Base-by-base conservation (phyloP, 2,888 invertebrate genomes). In the Apotomis turbidana region DNA sequence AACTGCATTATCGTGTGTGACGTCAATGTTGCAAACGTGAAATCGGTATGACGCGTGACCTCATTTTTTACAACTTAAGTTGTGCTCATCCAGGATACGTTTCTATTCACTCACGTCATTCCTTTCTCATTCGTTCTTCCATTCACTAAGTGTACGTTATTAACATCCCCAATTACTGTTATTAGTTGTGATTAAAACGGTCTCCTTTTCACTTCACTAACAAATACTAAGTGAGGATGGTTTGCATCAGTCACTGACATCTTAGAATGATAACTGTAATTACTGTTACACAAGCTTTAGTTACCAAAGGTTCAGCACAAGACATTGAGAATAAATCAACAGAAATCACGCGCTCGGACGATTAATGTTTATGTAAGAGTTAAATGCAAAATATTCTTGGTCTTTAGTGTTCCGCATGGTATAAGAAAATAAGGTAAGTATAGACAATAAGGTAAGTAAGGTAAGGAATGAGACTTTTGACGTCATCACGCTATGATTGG, bases 241-340 rank as follows among this genome's bases (percentile, higher is more conserved):
- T 66, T 51, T 60, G 61, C 55, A 71, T 71, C 41, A 67, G 54
- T 60, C 59, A 49, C 67, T 71, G 67, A 55, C 67, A 60, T 67
- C 67, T 41, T 13, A 61, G 27, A 66, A 71, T 36, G 27, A 66
- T 60, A 55, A 52, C 66, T 41, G 55, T 71, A 55, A 71, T 71
- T 71, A 71, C 49, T 41, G 38, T 71, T 71, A 71, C 15, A 49
- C 63, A 71, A 71, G 5, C 12, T 71, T 57, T 27, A 36, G 44
- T 66, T 46, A 64, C 41, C 15, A 46, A 57, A 54, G 55, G 3
- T n/a, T 57, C 46, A 46, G n/a, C 38, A 62, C 41, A 41, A 54
- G 44, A 41, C 8, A 10, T 41, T 15, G 10, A n/a, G 12, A 8
- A 62, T 9, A 12, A 15, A 55, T 41, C 13, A 64, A 55, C 12